Base-by-base conservation (phyloP, 2,113 vertebrate genomes). In the Toxotes jaculatrix region DNA sequence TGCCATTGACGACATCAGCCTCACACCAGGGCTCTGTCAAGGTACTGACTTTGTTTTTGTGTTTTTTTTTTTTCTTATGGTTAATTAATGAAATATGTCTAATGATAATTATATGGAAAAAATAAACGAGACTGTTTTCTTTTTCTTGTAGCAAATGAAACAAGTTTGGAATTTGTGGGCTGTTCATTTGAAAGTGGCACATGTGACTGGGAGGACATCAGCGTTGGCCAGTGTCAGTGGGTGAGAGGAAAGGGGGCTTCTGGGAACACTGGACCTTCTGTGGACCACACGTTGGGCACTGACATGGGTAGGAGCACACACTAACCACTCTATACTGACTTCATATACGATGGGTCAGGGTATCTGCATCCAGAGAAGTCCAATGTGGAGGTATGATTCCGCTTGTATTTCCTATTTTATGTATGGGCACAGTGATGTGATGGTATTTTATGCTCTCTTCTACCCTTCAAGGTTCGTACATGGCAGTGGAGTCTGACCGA, bases 141-240 rank as follows among this genome's bases (percentile, higher is more conserved):
- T 80, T 34, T 67, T 60, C 17, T 32, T 63, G 0, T 3, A 94
- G 92, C 45, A 42, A 91, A 91, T 82, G 91, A 89, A 74, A 92
- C 90, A 31, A 34, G 70, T 77, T 75, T 56, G 8, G 82, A 42
- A 38, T 95, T 95, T 90, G 66, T 27, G 32, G 87, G 89, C 21
- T 95, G 95, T 62, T 84, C 90, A 2, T 95, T 95, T 91, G 95
- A 95, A 85, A 88, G 70, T 23, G 89, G 74, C 38, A 93, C 88
- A 0, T 95, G 95, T 85, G 80, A 76, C 21, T 95, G 95, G 95
- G 71, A 88, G 43, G 95, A 95, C 63, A 40, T 84, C 21, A 94
- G 94, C 76, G 36, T 56, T n/a, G 94, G 95, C 12, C 93, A 91
- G 89, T 83, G 73, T 72, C 57, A 79, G 79, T 96, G 95, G 95